Evolutionary conservation across 2,113 vertebrate species (phyloP), one percentile per base, ranked within the genome.

Genomic region (Meleagris gallopavo): DNA sequence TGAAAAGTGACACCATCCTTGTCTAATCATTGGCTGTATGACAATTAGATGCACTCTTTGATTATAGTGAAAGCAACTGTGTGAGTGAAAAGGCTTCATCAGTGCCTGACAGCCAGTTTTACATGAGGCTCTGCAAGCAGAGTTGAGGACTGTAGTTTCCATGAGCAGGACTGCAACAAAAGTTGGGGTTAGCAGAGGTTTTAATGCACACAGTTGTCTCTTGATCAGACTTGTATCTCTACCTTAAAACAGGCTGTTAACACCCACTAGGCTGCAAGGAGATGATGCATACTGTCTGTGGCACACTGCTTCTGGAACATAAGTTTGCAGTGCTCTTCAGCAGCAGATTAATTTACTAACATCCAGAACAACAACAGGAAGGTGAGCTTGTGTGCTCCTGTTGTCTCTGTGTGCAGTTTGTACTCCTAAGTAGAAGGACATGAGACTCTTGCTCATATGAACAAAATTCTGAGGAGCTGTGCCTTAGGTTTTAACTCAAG

Each of bases 301-400:
- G 11, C 40, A 62, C 0, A 0, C 73, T 67, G 82, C 88, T 86
- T 36, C 60, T 55, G 70, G 36, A 78, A 27, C 25, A 30, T 43
- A n/a, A 19, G 8, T 57, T 36, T 66, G 40, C n/a, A 36, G 1
- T 25, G 25, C 19, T 55, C 76, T 61, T 46, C 19, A 10, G 38
- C 7, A 82, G 32, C 13, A 45, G 61, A 5, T 2, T 34, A 16
- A 36, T 75, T 60, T 67, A 29, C 38, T 67, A n/a, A 57, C 18
- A n/a, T 16, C 9, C 21, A 58, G 40, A 71, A 34, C 41, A 82
- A 40, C 13, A 62, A 40, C 3, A 11, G 9, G 0, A 5, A 71
- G 6, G 25, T 54, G 32, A 75, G 21, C 2, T 3, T 36, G 7
- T 20, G 21, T 67, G 41, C 15, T 67, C 1, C n/a, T 0, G 1